Conservation (phyloP, 2,888 invertebrate species). For the Plusia festucae region DNA sequence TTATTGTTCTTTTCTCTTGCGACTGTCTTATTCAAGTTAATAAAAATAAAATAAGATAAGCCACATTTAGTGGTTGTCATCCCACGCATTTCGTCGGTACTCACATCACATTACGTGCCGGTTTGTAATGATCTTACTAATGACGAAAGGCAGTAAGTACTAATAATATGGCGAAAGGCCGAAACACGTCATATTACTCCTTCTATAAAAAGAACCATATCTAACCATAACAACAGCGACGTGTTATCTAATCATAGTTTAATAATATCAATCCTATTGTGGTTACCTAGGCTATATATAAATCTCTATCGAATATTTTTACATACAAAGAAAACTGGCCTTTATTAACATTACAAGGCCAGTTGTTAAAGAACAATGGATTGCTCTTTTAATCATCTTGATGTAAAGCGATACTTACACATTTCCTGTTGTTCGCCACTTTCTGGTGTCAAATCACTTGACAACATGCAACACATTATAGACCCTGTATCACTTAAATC, state of each 20-base stretch:
- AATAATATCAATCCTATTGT: constrained; percentile 4
- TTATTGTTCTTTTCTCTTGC: background rate
- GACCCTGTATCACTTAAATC: background rate
- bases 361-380: constrained; percentile 3
- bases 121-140: background rate
- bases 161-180: too few species aligned
- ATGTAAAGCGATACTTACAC: constrained; percentile 2
- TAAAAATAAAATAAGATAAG: constrained; percentile 4
- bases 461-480: background rate
- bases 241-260: background rate
- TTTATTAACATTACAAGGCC: background rate
- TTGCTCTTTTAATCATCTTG: constrained; percentile 1
- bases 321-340: background rate
- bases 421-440: constrained; percentile 2
- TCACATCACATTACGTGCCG: background rate
- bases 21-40: background rate
- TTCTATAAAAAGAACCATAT: background rate
- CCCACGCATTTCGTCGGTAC: constrained; percentile 4
- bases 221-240: background rate
- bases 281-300: background rate
- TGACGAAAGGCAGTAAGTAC: background rate
- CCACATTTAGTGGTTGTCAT: background rate
- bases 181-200: background rate
- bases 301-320: background rate
- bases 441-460: constrained; percentile 4